Conservation (phyloP, 2,113 vertebrate genomes). For the Callorhinus ursinus region DNA sequence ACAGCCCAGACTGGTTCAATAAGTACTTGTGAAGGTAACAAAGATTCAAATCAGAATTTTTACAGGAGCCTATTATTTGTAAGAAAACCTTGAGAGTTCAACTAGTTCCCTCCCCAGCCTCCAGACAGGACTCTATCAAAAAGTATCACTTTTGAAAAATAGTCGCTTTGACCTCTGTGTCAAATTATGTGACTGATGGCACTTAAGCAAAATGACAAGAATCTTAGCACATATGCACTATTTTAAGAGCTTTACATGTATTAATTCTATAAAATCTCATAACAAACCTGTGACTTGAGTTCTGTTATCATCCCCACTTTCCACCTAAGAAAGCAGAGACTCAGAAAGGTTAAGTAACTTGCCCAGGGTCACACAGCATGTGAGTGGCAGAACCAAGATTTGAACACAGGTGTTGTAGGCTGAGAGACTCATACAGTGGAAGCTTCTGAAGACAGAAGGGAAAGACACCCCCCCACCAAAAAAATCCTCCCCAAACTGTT, state of each 20-base stretch:
- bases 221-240: not conserved
- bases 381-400: not conserved
- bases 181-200: not conserved
- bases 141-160: not conserved
- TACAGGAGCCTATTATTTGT: not conserved
- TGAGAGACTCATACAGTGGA: not conserved
- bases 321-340: not conserved
- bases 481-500: not conserved
- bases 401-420: not conserved
- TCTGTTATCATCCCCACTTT: not conserved
- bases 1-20: not conserved
- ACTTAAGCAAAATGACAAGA: not conserved
- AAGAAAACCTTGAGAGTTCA: not conserved
- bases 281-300: not conserved
- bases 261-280: not conserved
- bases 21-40: not conserved
- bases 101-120: not conserved
- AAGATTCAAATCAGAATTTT: constrained; percentile 37
- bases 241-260: not conserved
- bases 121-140: not conserved
- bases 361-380: not conserved
- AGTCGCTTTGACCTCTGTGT: not conserved
- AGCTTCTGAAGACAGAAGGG: not conserved
- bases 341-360: not conserved
- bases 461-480: not conserved